Evolutionary conservation across 2,888 invertebrate genomes (phyloP).

Genomic region (Thelaira solivaga): DNA sequence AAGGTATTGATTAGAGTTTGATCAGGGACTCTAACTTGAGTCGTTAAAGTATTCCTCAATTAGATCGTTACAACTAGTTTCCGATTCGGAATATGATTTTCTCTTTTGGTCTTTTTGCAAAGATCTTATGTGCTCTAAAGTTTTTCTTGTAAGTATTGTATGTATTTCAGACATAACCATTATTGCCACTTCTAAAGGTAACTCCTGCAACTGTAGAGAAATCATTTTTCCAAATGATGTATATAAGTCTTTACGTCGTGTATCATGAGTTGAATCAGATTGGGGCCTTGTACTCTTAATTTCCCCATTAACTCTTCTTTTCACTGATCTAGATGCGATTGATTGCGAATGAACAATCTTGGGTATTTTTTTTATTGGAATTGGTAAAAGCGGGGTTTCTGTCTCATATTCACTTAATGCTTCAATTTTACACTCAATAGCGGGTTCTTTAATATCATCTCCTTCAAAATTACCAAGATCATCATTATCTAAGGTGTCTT

Average conservation of each 20-base stretch:
- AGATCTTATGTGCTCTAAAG: slow-evolving; percentile 23
- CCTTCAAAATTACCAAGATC: not conserved
- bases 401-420: not conserved
- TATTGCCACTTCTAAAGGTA: slow-evolving; percentile 29
- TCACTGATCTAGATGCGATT: not conserved
- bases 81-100: not conserved
- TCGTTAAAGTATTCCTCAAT: slow-evolving; percentile 5
- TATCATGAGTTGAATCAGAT: not conserved
- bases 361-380: not conserved
- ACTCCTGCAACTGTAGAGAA: slow-evolving; percentile 36
- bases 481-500: slow-evolving; percentile 1
- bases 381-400: not conserved
- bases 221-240: slow-evolving; percentile 34
- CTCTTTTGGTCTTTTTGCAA: not conserved
- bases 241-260: slow-evolving; percentile 14
- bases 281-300: not conserved
- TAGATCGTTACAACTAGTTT: slow-evolving; percentile 8
- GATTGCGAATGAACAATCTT: slow-evolving; percentile 1
- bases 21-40: slow-evolving; percentile 11
- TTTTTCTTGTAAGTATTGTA: slow-evolving; percentile 26
- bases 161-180: slow-evolving; percentile 42
- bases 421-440: slow-evolving; percentile 19
- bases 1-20: not conserved
- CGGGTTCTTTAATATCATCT: not conserved
- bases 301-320: not conserved